Evolutionary conservation across 2,797 vertebrate species (phyloP).

Genomic region (Tarsius wallacei): DNA sequence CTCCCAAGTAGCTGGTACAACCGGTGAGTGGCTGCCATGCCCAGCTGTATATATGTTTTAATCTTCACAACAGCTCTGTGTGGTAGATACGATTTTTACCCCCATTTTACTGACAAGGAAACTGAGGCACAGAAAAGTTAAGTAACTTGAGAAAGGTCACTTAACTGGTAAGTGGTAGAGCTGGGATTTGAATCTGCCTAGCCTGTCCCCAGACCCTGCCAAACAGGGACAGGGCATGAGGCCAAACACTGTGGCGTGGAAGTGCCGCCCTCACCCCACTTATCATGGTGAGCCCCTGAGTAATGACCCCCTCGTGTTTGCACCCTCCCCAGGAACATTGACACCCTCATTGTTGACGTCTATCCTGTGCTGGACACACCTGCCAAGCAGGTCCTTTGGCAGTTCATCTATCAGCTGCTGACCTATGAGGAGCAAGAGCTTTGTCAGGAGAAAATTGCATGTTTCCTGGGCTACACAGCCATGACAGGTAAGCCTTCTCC

Average conservation of each 20-base stretch:
- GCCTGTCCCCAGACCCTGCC: not conserved
- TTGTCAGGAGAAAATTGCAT: slow-evolving; percentile 97
- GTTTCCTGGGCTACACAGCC: slow-evolving; percentile 96
- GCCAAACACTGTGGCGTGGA: not conserved
- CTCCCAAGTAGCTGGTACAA: not conserved
- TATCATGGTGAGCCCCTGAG: not conserved
- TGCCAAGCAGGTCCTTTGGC: slow-evolving; percentile 99
- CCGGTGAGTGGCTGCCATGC: not conserved
- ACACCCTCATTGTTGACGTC: slow-evolving; percentile 98
- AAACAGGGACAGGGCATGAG: not conserved
- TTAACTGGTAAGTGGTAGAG: not conserved
- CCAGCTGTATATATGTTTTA: not conserved
- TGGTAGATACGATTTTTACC: not conserved
- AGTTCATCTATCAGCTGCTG: slow-evolving; percentile 98
- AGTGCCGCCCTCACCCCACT: not conserved
- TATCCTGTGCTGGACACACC: slow-evolving; percentile 98
- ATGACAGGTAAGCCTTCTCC: slow-evolving; percentile 90
- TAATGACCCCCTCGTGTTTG: not conserved
- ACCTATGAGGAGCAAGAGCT: slow-evolving; percentile 98
- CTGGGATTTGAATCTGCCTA: not conserved
- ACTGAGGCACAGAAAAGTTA: slow-evolving; percentile 40
- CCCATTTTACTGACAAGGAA: slow-evolving; percentile 7
- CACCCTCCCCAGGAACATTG: slow-evolving; percentile 94
- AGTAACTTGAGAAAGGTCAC: slow-evolving; percentile 44
- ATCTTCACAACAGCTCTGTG: not conserved